A percentile compares a stretch with the other conserved stretches of the same genome.
Conservation (phyloP, 2,888 invertebrate genomes). For the Syritta pipiens region DNA sequence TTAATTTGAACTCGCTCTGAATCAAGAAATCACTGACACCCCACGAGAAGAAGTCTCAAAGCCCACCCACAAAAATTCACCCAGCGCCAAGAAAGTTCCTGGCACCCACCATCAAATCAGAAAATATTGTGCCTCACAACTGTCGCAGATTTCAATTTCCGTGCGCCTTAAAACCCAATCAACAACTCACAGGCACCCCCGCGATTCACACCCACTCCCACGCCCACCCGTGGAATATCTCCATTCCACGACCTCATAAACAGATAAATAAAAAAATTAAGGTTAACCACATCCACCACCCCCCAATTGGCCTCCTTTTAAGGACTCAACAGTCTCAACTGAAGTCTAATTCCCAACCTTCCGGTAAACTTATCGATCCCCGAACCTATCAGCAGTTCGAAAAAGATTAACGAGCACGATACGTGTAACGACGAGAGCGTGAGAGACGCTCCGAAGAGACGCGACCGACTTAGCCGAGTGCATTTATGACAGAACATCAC, state of each 20-base stretch:
- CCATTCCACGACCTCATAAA: neutral
- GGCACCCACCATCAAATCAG: no score
- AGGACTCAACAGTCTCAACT: neutral
- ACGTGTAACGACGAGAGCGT: slow-evolving; percentile 81
- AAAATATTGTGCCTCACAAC: no score
- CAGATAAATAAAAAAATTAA: neutral
- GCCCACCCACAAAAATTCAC: no score
- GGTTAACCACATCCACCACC: neutral
- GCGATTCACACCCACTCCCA: neutral
- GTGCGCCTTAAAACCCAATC: no score
- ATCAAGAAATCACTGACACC: no score
- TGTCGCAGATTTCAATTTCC: no score
- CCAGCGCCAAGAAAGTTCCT: no score
- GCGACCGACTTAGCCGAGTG: slow-evolving; percentile 85
- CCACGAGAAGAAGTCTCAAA: no score
- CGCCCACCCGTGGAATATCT: neutral
- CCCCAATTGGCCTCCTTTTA: neutral
- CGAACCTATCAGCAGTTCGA: slow-evolving; percentile 84
- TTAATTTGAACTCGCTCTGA: no score
- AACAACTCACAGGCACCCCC: neutral
- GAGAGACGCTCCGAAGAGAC: no score
- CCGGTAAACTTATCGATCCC: slow-evolving; percentile 83
- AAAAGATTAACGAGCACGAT: slow-evolving; percentile 81
- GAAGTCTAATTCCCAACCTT: slow-evolving; percentile 81
- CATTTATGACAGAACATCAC: slow-evolving; percentile 83